A percentile compares a stretch with the other conserved stretches of the same genome.
Conservation (phyloP, 2,888 invertebrate species). For the Drosophila greeni region DNA sequence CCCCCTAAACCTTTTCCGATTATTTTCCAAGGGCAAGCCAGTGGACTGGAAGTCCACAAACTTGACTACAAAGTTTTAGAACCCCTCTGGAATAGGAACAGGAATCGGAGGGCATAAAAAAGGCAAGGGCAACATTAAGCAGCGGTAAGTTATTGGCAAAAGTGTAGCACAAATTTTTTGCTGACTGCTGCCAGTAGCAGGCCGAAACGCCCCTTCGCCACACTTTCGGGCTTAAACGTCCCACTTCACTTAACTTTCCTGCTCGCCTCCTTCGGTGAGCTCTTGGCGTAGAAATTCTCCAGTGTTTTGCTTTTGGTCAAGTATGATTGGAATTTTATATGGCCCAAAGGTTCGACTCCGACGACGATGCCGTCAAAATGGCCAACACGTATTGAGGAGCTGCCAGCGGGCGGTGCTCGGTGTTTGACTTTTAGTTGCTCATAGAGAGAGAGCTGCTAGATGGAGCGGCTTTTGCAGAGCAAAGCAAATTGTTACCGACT, state of each 20-base stretch:
- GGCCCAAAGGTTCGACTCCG: constrained; percentile 54
- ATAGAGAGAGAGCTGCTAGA: constrained; percentile 5
- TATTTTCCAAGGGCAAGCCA: constrained; percentile 1
- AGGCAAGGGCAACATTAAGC: constrained; percentile 49
- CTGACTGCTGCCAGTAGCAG: constrained; percentile 60
- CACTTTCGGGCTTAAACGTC: constrained; percentile 58
- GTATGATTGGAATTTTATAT: constrained; percentile 73
- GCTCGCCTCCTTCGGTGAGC: constrained; percentile 7
- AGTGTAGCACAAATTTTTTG: constrained; percentile 57
- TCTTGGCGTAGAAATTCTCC: constrained; percentile 54
- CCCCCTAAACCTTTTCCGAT: neutral
- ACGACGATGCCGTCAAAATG: constrained; percentile 59
- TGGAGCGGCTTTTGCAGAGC: constrained; percentile 60
- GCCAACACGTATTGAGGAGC: constrained; percentile 61
- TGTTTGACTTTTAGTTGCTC: constrained; percentile 66
- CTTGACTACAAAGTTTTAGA: constrained; percentile 7
- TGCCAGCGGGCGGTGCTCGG: constrained; percentile 39
- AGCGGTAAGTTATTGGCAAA: constrained; percentile 56
- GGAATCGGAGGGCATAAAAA: constrained; percentile 28
- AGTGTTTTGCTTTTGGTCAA: constrained; percentile 71
- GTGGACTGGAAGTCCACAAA: neutral
- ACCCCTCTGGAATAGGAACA: constrained; percentile 1
- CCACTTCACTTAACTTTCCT: constrained; percentile 66
- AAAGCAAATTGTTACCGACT: constrained; percentile 68
- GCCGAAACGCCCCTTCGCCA: constrained; percentile 2